phyloP scores from a whole-genome alignment of 2,888 invertebrate genomes.

The Tachystola acroxantha region DNA sequence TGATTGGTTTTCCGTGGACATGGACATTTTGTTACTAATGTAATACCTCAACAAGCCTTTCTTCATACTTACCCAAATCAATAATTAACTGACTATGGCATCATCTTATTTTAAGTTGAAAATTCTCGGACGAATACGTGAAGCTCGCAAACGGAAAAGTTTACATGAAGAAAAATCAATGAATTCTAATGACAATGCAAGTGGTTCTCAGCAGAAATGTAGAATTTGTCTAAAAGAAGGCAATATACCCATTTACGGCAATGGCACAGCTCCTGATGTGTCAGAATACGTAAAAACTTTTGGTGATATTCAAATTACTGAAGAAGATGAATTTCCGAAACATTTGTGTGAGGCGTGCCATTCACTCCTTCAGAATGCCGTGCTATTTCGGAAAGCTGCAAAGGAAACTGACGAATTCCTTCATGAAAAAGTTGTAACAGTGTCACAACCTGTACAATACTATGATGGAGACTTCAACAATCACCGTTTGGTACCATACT shows the following conservation, averaged over 20 bases:
- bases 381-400: constrained; percentile 40
- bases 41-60: too few species aligned
- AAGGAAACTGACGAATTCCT: constrained; percentile 34
- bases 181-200: constrained; percentile 3
- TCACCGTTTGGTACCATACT: too few species aligned
- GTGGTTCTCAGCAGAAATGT: constrained; percentile 23
- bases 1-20: too few species aligned
- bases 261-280: constrained; percentile 24
- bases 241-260: constrained; percentile 33
- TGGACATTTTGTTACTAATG: too few species aligned
- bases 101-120: constrained; percentile 17
- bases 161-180: too few species aligned
- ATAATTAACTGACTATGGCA: constrained; percentile 12
- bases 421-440: constrained; percentile 12
- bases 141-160: not conserved
- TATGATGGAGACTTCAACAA: constrained; percentile 4
- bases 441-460: not conserved
- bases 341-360: constrained; percentile 39
- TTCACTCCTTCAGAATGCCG: constrained; percentile 34
- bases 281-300: constrained; percentile 39
- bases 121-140: constrained; percentile 12
- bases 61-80: too few species aligned
- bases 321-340: constrained; percentile 40
- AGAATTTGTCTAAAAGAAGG: constrained; percentile 51
- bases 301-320: constrained; percentile 31